Base-by-base conservation (phyloP, 1,140 invertebrate genomes). In the Drosophila novamexicana region DNA sequence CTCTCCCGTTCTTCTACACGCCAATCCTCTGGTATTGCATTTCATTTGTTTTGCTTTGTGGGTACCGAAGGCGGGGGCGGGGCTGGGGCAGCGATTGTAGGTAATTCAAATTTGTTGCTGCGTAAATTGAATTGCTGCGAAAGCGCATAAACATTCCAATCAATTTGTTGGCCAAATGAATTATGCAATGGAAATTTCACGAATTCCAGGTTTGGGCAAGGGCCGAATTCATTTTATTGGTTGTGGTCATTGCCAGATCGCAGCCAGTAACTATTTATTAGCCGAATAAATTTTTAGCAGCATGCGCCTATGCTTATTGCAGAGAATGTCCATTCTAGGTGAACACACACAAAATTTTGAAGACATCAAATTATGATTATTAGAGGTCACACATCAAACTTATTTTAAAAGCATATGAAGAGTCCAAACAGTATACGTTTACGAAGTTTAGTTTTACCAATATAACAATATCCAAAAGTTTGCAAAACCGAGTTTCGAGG, bases 51-150 rank as follows among this genome's bases (percentile, higher is more conserved):
- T 61, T 39, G 63, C 36, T 47, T 42, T 37, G 47, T 12, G 61
- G 45, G 14, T 9, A 16, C 50, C 0, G 34, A 9, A 6, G 40
- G 37, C 39, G 44, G 10, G 10, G 14, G 16, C 54, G 12, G 18
- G 36, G 49, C 16, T 37, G 54, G n/a, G 9, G 18, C 47, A 6
- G 14, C 22, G 52, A 47, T 75, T 62, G 54, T 59, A 73, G 81
- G 76, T 84, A 83, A 79, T 72, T 76, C 67, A 72, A 83, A 83
- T 83, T 83, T 72, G 80, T 83, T 83, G 72, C 63, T 75, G 79
- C 76, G 80, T 67, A 79, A 71, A 82, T 83, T 71, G 72, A 83
- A 83, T 80, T 64, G 77, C 79, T 66, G 53, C 62, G 64, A 76
- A 79, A 73, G 61, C 77, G 61, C 57, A 83, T 79, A 79, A 76